Evolutionary conservation across 1,140 invertebrate species (phyloP).

Genomic region (Halictus rubicundus): DNA sequence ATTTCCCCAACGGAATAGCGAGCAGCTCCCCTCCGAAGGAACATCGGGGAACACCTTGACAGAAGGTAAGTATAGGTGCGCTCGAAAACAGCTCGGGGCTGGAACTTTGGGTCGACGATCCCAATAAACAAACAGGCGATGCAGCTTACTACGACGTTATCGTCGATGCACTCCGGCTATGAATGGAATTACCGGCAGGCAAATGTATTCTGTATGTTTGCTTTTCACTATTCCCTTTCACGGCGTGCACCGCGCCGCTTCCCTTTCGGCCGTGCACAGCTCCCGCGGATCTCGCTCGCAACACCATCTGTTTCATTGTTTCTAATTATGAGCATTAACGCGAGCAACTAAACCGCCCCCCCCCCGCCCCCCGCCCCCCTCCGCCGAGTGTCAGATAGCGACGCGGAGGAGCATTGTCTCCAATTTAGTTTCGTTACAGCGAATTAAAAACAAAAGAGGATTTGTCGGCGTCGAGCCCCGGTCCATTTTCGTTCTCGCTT

Average conservation of each 20-base stretch:
- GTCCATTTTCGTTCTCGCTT: no score
- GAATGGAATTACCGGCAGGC: constrained; percentile 60
- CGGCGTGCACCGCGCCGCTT: constrained; percentile 18
- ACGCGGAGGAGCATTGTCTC: no score
- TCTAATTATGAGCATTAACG: background rate
- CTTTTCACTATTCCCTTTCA: constrained; percentile 37
- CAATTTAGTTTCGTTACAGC: no score
- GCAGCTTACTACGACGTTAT: constrained; percentile 56
- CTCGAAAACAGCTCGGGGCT: background rate
- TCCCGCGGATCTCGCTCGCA: background rate
- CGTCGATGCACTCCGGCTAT: constrained; percentile 37
- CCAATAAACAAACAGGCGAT: constrained; percentile 57
- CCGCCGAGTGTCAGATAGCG: no score
- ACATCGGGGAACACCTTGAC: background rate
- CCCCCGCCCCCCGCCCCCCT: no score
- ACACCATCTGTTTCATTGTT: constrained; percentile 1
- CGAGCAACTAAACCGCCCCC: no score
- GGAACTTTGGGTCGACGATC: constrained; percentile 49
- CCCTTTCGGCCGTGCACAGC: background rate
- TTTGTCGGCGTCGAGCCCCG: no score
- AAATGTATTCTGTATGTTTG: constrained; percentile 61
- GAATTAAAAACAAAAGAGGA: no score
- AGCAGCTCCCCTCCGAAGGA: background rate
- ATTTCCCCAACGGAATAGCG: no score
- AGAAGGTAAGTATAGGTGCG: background rate